Conservation (phyloP, 2,888 invertebrate genomes). For the Amiota communis region DNA sequence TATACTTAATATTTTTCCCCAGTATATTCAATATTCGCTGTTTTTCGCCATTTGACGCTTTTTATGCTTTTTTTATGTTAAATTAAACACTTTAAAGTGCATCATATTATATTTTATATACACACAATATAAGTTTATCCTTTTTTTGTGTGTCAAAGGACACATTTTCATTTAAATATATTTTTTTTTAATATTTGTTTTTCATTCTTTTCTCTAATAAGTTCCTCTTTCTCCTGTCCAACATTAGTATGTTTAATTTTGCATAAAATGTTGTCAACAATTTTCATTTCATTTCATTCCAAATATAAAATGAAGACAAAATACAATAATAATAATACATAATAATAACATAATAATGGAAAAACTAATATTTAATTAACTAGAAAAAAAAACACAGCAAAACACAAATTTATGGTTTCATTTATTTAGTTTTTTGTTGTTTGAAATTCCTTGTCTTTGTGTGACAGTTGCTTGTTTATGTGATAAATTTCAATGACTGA, state of each 20-base stretch:
- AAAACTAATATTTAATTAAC: conserved; percentile 45
- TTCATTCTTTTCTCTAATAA: conserved; percentile 23
- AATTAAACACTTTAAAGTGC: conserved; percentile 42
- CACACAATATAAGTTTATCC: conserved; percentile 18
- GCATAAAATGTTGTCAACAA: background rate
- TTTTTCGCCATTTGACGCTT: background rate
- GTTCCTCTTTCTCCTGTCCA: background rate
- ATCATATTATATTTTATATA: background rate
- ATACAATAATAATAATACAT: background rate
- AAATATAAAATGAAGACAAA: background rate
- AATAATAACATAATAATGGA: conserved; percentile 14
- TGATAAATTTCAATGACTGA: background rate
- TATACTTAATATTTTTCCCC: conserved; percentile 43
- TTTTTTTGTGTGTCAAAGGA: background rate
- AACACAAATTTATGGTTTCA: conserved; percentile 8
- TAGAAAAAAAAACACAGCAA: conserved; percentile 16
- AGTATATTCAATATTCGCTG: background rate
- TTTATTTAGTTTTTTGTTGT: conserved; percentile 7
- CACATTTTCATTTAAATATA: background rate
- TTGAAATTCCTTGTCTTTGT: background rate
- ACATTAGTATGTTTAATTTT: conserved; percentile 1
- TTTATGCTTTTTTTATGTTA: conserved; percentile 40
- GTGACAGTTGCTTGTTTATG: conserved; percentile 13
- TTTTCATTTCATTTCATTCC: background rate
- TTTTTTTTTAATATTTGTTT: conserved; percentile 5